Conservation (phyloP, 2,888 invertebrate genomes). For the Muscina levida region DNA sequence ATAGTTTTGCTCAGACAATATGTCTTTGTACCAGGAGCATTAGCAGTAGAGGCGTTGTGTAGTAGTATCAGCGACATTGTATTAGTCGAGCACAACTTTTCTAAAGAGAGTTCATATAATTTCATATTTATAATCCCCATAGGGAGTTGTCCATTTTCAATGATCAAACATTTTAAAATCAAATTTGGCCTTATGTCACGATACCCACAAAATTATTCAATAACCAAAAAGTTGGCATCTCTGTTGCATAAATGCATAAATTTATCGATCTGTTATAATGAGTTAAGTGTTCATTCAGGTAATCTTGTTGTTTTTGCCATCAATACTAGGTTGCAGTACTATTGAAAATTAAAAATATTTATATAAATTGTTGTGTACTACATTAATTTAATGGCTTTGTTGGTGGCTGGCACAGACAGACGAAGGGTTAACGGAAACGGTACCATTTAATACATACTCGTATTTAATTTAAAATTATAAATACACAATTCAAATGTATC, state of each 20-base stretch:
- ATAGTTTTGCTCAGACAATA: too few relatives aligned
- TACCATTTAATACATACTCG: slow-evolving; percentile 56
- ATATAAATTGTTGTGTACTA: neutral
- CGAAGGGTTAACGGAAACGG: slow-evolving; percentile 56
- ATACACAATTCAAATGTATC: slow-evolving; percentile 22
- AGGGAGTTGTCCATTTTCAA: too few relatives aligned
- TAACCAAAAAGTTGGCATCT: slow-evolving; percentile 14
- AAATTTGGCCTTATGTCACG: too few relatives aligned
- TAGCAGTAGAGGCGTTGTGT: too few relatives aligned
- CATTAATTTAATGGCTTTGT: slow-evolving; percentile 6
- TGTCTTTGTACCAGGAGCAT: too few relatives aligned
- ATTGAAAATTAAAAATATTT: slow-evolving; percentile 20
- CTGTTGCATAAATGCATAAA: slow-evolving; percentile 22
- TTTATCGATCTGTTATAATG: slow-evolving; percentile 34
- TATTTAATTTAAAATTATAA: slow-evolving; percentile 56
- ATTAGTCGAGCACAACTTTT: too few relatives aligned
- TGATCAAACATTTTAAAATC: too few relatives aligned
- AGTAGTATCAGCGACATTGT: too few relatives aligned
- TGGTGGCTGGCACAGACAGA: slow-evolving; percentile 25
- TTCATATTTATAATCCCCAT: too few relatives aligned
- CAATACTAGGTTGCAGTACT: too few relatives aligned
- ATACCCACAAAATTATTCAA: too few relatives aligned
- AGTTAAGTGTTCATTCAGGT: slow-evolving; percentile 42
- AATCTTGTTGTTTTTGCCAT: slow-evolving; percentile 14
- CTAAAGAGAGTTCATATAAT: too few relatives aligned